Evolutionary conservation across 2,113 vertebrate genomes (phyloP), one percentile per base, ranked within the genome.

Genomic region (Nanorana parkeri): DNA sequence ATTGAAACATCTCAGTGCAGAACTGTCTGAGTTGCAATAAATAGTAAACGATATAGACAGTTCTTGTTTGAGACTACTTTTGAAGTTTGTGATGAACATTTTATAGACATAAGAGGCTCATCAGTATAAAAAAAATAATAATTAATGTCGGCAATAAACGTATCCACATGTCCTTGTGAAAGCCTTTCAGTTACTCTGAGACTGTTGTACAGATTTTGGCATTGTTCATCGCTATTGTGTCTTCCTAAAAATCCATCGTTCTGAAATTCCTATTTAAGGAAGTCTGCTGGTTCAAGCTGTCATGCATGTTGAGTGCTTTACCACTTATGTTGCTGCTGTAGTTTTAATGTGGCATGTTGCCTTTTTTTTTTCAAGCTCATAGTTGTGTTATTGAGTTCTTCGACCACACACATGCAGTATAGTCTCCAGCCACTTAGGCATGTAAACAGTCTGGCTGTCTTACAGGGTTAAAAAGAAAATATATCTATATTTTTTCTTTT

Each of bases 371-470:
- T 85, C 91, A 4, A 17, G n/a, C 21, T 93, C 89, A 76, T 91
- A 91, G 91, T 90, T 94, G 88, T 88, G 91, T 90, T 90, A 91
- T 89, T 93, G 91, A 92, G 93, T 93, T 93, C 92, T 93, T 89
- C 63, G 65, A 88, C 92, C 94, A 93, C 94, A 94, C 94, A 94
- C 93, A 92, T 90, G 86, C 90, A 94, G 91, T 89, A 90, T 89
- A 91, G 87, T 92, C 90, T 92, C 90, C 90, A 92, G 90, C 91
- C 90, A 93, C 92, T 95, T 93, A 90, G 0, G 61, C 93, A 80
- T 93, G 92, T 95, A 95, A 94, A 95, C 93, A 94, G 91, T 92
- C 92, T 94, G 91, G 89, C 88, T 92, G 93, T 92, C 63, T 92
- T 92, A 92, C 90, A 93, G 93, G 93, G 90, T 92, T 91, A 92